Evolutionary conservation across 2,888 invertebrate species (phyloP).

Genomic region (Caenorhabditis sp.): DNA sequence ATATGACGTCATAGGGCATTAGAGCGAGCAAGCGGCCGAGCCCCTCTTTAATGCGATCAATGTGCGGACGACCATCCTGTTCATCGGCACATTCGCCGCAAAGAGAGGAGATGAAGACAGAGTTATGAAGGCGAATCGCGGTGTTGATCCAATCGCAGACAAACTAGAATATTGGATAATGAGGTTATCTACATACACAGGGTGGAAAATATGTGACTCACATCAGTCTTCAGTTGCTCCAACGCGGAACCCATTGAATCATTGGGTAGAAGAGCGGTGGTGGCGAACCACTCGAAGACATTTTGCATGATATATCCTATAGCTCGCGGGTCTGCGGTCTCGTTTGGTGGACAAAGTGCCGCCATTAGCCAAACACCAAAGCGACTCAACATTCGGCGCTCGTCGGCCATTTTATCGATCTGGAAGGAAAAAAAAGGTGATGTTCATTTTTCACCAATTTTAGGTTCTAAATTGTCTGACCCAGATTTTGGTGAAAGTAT

Average conservation of each 20-base stretch:
- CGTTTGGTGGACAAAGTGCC: conserved; percentile 79
- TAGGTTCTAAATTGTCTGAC: too few species aligned
- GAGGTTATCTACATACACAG: too few species aligned
- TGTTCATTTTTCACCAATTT: too few species aligned
- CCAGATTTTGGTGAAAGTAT: too few species aligned
- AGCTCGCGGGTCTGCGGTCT: conserved; percentile 74
- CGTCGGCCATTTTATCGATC: conserved; percentile 78
- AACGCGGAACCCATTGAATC: conserved; percentile 69
- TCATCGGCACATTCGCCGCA: conserved; percentile 90
- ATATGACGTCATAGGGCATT: conserved; percentile 96
- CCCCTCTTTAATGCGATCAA: conserved; percentile 92
- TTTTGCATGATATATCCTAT: conserved; percentile 91
- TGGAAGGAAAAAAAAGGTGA: too few species aligned
- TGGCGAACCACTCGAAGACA: conserved; percentile 99
- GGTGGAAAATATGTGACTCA: conserved; percentile 17
- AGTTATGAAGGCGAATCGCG: conserved; percentile 84
- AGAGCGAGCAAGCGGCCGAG: conserved; percentile 79
- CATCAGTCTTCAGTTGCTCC: conserved; percentile 70
- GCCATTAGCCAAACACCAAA: conserved; percentile 98
- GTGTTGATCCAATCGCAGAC: conserved; percentile 90
- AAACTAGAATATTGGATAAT: conserved; percentile 76
- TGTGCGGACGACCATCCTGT: conserved; percentile 74
- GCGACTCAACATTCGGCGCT: conserved; percentile 86
- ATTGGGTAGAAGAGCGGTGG: conserved; percentile 93
- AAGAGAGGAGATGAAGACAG: conserved; percentile 89